phyloP scores from a whole-genome alignment of 2,797 vertebrate genomes.

The Hoplostethus atlanticus region DNA sequence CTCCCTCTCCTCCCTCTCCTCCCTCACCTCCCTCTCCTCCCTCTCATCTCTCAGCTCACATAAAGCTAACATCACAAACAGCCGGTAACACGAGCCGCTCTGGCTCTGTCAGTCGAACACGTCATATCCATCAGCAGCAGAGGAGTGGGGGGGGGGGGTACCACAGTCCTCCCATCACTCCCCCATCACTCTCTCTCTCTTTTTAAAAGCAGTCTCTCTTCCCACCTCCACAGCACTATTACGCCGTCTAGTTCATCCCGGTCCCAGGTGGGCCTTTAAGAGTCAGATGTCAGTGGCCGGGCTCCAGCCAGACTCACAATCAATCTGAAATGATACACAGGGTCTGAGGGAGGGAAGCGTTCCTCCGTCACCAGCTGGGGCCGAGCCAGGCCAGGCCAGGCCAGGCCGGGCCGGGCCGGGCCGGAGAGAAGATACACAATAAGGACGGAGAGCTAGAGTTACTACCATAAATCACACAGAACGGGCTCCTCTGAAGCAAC shows the following conservation, averaged over 20 bases:
- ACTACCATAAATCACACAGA: constrained; percentile 64
- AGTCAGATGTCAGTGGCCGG: constrained; percentile 78
- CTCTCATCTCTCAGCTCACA: constrained; percentile 52
- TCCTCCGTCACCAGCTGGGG: constrained; percentile 49
- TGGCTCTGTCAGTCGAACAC: constrained; percentile 56
- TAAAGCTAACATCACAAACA: constrained; percentile 54
- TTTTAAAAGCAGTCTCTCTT: constrained; percentile 36
- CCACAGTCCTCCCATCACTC: background rate
- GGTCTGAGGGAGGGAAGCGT: constrained; percentile 64
- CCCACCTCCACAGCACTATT: constrained; percentile 61
- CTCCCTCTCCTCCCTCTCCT: constrained; percentile 37
- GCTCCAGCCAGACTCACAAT: constrained; percentile 73
- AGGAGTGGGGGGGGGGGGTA: too few relatives aligned
- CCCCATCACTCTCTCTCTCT: constrained; percentile 1
- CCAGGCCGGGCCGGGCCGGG: constrained; percentile 22
- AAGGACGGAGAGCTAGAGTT: constrained; percentile 57
- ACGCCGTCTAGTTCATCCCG: constrained; percentile 73
- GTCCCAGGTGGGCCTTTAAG: constrained; percentile 82
- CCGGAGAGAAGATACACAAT: constrained; percentile 46
- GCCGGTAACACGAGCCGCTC: constrained; percentile 66
- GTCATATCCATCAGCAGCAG: constrained; percentile 73
- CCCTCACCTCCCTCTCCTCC: constrained; percentile 37
- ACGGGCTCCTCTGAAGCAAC: constrained; percentile 11
- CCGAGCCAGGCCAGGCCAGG: background rate
- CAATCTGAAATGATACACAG: constrained; percentile 79